Percentiles rank a stretch among this genome's conserved stretches.
Conservation (phyloP, 1,140 invertebrate genomes). For the Leptopilina clavipes region DNA sequence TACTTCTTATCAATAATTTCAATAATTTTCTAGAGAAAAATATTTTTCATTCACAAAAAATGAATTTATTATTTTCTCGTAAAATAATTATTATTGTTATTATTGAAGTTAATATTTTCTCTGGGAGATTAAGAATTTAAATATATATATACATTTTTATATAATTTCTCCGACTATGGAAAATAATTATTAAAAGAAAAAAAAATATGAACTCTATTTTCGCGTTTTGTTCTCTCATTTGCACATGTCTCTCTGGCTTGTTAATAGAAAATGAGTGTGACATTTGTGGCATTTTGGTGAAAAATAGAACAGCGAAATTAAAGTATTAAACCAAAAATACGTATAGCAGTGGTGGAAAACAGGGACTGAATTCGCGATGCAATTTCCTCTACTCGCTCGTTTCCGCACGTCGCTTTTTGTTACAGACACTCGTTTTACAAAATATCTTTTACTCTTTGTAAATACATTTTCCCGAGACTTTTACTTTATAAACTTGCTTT, state of each 20-base stretch:
- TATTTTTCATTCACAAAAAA: too few relatives aligned
- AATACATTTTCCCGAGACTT: slow-evolving; percentile 23
- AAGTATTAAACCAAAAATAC: slow-evolving; percentile 11
- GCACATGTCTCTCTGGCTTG: not conserved
- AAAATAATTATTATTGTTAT: too few relatives aligned
- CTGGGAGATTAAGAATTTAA: too few relatives aligned
- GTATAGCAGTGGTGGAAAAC: not conserved
- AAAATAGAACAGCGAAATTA: slow-evolving; percentile 25
- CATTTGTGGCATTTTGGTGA: not conserved
- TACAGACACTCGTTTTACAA: slow-evolving; percentile 8
- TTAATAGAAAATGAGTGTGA: slow-evolving; percentile 14
- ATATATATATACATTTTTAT: too few relatives aligned
- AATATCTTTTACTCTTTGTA: slow-evolving; percentile 30
- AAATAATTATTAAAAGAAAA: too few relatives aligned
- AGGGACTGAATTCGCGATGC: slow-evolving; percentile 24
- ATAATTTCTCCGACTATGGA: too few relatives aligned
- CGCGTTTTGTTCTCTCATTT: not conserved
- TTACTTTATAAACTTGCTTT: slow-evolving; percentile 5
- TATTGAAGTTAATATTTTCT: too few relatives aligned
- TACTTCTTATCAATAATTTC: too few relatives aligned
- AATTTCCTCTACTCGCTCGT: slow-evolving; percentile 27
- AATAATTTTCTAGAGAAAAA: too few relatives aligned
- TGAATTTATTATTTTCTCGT: too few relatives aligned
- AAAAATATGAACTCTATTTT: not conserved
- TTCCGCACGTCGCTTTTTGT: slow-evolving; percentile 32